These are phyloP conservation scores for Drosophila lacicola DNA, from an alignment of 2,888 invertebrate species.

Conservation along the genomic window DNA sequence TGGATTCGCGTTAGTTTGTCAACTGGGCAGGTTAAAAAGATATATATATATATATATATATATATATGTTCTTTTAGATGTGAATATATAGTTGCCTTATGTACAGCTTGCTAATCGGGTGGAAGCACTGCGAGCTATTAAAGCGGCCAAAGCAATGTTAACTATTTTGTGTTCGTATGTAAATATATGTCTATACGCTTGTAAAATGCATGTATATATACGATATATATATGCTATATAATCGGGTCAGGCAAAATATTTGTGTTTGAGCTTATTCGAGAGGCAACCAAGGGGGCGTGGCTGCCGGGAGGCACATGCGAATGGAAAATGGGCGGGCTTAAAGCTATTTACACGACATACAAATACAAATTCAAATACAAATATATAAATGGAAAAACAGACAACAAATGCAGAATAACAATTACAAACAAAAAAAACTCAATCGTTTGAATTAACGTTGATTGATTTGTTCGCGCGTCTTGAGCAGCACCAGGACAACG, in stretches of 20 bases:
- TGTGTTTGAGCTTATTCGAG: constrained; percentile 69
- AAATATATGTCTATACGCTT: constrained; percentile 21
- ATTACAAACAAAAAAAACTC: constrained; percentile 16
- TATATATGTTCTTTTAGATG: constrained; percentile 10
- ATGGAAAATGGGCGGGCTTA: constrained; percentile 41
- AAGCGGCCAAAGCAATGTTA: constrained; percentile 42
- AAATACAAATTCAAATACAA: constrained; percentile 11
- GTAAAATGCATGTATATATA: constrained; percentile 10
- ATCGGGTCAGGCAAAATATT: constrained; percentile 17
- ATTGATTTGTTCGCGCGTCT: constrained; percentile 69
- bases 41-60: constrained; percentile 7
- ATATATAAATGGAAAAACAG: constrained; percentile 31
- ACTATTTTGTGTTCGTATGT: constrained; percentile 26
- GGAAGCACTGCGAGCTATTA: constrained; percentile 44
- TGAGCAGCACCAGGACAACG: constrained; percentile 74
- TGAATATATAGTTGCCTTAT: constrained; percentile 17
- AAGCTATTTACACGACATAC: constrained; percentile 53
- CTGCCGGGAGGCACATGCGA: constrained; percentile 42
- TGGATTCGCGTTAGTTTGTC: constrained; percentile 43
- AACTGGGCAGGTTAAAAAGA: constrained; percentile 37
- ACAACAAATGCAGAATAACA: constrained; percentile 59
- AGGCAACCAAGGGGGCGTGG: constrained; percentile 49
- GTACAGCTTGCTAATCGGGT: constrained; percentile 39
- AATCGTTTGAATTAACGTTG: constrained; percentile 28
- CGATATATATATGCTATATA: constrained; percentile 4